Evolutionary conservation across 2,797 vertebrate species (phyloP).

Genomic region (Acipenser oxyrinchus): DNA sequence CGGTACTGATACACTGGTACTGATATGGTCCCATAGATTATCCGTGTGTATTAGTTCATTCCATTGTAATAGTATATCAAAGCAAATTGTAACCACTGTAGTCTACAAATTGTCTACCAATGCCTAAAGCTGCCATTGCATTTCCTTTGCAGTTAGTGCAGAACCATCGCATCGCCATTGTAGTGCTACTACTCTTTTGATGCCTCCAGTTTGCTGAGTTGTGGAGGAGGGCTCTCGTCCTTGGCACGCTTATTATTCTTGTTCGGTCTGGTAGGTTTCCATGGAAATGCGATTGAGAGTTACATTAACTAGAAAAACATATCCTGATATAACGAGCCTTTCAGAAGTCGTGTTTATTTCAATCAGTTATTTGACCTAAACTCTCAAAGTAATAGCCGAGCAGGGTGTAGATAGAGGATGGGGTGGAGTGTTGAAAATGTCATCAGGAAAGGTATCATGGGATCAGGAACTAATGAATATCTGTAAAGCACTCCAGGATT

Average conservation of each 20-base stretch:
- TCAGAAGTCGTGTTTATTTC: background rate
- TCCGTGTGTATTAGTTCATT: too few relatives aligned
- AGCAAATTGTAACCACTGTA: too few relatives aligned
- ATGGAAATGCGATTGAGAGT: background rate
- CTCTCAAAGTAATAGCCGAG: background rate
- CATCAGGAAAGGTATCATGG: background rate
- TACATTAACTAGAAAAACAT: background rate
- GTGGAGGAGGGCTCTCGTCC: constrained; percentile 17
- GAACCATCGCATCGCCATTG: too few relatives aligned
- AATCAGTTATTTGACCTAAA: background rate
- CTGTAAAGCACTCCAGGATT: too few relatives aligned
- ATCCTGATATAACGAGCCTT: background rate
- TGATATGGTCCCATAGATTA: too few relatives aligned
- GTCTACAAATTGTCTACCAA: too few relatives aligned
- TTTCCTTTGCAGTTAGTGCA: background rate
- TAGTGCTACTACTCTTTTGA: too few relatives aligned
- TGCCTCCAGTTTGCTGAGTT: background rate
- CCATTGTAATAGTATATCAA: too few relatives aligned
- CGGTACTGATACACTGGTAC: too few relatives aligned
- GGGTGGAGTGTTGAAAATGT: background rate
- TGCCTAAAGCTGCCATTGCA: too few relatives aligned
- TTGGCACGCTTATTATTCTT: constrained; percentile 1
- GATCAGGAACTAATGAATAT: too few relatives aligned
- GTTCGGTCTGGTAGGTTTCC: background rate
- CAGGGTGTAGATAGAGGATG: background rate